phyloP scores from a whole-genome alignment of 2,797 vertebrate species.

The Molossus molossus region DNA sequence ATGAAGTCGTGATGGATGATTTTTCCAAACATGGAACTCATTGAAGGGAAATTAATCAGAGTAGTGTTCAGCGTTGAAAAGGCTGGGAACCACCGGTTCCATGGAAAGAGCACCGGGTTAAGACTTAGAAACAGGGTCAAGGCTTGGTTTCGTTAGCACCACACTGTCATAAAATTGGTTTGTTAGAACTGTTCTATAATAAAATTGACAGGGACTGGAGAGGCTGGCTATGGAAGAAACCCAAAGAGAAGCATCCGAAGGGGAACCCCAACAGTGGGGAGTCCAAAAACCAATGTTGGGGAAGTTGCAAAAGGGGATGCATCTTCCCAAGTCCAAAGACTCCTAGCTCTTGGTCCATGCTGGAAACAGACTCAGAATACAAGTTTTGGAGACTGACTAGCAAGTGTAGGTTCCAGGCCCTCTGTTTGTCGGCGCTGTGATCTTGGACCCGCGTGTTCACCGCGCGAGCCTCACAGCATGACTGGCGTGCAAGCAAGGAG shows the following conservation, averaged over 20 bases:
- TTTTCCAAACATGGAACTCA: conserved; percentile 25
- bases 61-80: not conserved
- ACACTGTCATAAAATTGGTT: not conserved
- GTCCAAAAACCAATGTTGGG: not conserved
- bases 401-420: not conserved
- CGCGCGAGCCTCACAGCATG: not conserved
- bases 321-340: not conserved
- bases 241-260: not conserved
- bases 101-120: not conserved
- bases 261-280: not conserved
- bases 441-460: not conserved
- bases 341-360: not conserved
- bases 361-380: not conserved
- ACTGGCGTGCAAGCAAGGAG: not conserved
- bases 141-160: not conserved
- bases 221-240: not conserved
- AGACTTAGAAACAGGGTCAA: not conserved
- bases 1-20: not conserved
- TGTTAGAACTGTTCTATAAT: not conserved
- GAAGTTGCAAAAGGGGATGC: not conserved
- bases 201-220: not conserved
- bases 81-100: not conserved
- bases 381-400: not conserved
- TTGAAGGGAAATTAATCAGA: not conserved
- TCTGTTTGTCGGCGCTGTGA: not conserved